phyloP scores from a whole-genome alignment of 2,113 vertebrate species.

The Macquaria australasica region DNA sequence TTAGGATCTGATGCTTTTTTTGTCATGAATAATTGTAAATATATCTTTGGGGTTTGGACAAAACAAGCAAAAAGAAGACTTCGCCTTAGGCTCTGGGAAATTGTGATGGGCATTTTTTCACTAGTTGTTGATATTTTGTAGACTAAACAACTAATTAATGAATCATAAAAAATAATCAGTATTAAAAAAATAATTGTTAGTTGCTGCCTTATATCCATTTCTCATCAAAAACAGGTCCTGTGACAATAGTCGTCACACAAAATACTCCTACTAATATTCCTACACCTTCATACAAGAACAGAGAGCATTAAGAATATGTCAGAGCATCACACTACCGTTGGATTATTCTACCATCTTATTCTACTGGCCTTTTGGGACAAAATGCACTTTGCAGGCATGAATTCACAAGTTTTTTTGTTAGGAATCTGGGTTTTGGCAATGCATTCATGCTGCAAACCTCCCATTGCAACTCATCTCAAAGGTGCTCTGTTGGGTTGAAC shows the following conservation, averaged over 20 bases:
- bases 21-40: no score
- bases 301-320: background rate
- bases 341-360: background rate
- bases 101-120: no score
- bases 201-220: background rate
- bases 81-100: background rate
- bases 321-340: background rate
- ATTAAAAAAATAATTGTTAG: background rate
- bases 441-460: slow-evolving; percentile 9
- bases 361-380: background rate
- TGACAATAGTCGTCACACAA: background rate
- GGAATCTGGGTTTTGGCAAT: background rate
- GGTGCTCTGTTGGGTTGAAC: slow-evolving; percentile 24
- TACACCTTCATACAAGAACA: background rate
- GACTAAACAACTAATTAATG: no score
- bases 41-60: background rate
- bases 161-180: background rate
- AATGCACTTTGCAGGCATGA: background rate
- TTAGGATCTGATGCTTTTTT: no score
- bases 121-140: no score
- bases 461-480: slow-evolving; percentile 4
- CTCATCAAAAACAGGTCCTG: background rate
- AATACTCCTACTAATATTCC: background rate
- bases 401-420: background rate
- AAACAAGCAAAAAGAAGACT: background rate